Base-by-base conservation (phyloP, 2,888 invertebrate species). In the Labia minor region DNA sequence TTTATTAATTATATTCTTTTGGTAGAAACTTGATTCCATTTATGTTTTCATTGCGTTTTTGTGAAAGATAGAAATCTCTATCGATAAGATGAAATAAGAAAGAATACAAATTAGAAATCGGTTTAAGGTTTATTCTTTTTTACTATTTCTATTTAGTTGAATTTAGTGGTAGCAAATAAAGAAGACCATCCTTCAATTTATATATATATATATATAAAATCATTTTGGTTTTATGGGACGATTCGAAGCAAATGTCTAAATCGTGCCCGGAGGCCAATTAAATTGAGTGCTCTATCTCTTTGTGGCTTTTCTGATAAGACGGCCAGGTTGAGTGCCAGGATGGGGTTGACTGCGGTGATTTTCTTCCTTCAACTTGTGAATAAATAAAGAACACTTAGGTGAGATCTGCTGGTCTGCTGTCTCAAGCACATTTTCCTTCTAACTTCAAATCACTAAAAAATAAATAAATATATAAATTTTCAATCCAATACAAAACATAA, bases 261-360 rank as follows among this genome's bases (percentile, higher is more conserved):
- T 49, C 49, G n/a, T 16, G 16, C 49, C 49, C 49, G 14, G 49
- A 14, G 49, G 6, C 49, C 49, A 49, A 49, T 49, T 49, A 49
- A 49, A 49, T 49, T 49, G 49, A 49, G 49, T 49, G 49, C n/a
- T 16, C 49, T 49, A 49, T 49, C 49, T 49, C 49, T 49, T 49
- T 49, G 49, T 49, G n/a, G 26, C 26, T 26, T 26, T 26, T 26
- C 26, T 6, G 26, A 26, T 3, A 26, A 8, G 8, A 26, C 8
- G 26, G 26, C 3, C 26, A 8, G 49, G 14, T n/a, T 49, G 49
- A 16, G n/a, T 14, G n/a, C 4, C 6, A 49, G 49, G 49, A 10
- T 3, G 49, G n/a, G 49, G 49, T 49, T 11, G 49, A 49, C 14
- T n/a, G 49, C 49, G 49, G 49, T 49, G 49, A 49, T 49, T 49